These are phyloP conservation scores for Caloenas nicobarica DNA, from an alignment of 2,113 vertebrate genomes.

Conservation along the genomic window DNA sequence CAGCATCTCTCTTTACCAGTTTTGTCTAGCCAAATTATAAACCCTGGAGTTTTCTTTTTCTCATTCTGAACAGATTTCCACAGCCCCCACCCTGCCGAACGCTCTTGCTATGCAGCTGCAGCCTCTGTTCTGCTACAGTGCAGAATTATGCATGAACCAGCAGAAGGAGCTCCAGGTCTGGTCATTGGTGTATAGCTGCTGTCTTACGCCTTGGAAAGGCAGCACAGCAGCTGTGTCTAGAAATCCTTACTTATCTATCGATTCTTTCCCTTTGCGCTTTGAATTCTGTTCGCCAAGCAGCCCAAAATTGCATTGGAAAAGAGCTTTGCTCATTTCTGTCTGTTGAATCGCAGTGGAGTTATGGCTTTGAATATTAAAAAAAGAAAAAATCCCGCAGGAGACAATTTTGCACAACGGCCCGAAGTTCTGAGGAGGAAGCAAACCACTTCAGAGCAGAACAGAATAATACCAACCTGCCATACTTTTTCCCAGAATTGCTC, in stretches of 20 bases:
- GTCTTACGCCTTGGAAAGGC: neutral
- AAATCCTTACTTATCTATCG: neutral
- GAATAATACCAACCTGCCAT: neutral
- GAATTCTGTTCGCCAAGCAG: neutral
- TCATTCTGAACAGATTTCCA: neutral
- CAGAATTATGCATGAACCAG: conserved; percentile 35
- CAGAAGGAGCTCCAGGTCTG: conserved; percentile 69
- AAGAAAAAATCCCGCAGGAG: neutral
- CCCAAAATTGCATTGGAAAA: neutral
- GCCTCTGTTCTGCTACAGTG: neutral
- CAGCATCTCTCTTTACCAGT: conserved; percentile 17
- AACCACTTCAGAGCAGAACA: neutral
- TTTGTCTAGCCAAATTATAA: neutral
- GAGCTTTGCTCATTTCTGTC: neutral
- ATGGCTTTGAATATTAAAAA: neutral
- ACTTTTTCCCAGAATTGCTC: neutral
- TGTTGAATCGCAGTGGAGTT: neutral
- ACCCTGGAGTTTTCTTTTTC: conserved; percentile 6
- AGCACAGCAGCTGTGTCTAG: neutral
- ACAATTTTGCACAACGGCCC: neutral
- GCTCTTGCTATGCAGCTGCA: neutral
- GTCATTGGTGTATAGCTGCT: neutral
- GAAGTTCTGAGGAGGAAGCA: neutral
- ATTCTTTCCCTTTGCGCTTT: conserved; percentile 5
- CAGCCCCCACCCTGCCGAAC: neutral